Base-by-base conservation (phyloP, 2,888 invertebrate species). In the Patella depressa region DNA sequence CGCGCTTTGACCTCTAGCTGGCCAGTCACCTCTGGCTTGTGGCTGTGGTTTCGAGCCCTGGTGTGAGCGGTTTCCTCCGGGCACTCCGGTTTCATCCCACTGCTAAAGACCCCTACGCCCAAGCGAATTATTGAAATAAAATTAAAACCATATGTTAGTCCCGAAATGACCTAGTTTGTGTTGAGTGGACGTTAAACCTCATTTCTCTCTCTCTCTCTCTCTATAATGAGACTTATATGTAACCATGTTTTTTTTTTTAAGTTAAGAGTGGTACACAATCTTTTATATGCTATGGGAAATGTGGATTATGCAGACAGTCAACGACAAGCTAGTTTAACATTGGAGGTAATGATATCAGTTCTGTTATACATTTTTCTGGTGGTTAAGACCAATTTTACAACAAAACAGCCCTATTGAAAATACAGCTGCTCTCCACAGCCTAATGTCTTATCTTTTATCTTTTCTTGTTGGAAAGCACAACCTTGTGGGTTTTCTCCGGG, bases 241-340 rank as follows among this genome's bases (percentile, higher is more conserved):
- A 34, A 59, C 59, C 29, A 45, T 74, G 15, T 74, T 72, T 2
- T 71, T 75, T 29, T 79, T 34, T 81, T 81, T 15, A 82, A 91
- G 90, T 73, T 88, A 69, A 82, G 89, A 76, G 90, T 91, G 19
- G 88, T 89, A 15, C 90, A 90, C 79, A 86, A 91, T 77, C 84
- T 92, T 72, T 83, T 91, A 85, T 90, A 84, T 83, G 89, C 90
- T 5, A 91, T 91, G 90, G 91, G 91, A 2, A 92, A 92, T 79
- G 85, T 86, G 81, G 90, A 91, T 72, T 88, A 91, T 84, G 90
- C 91, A 15, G 91, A 92, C 85, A 91, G 91, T 81, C 91, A 91
- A 80, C 82, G 91, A 71, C 91, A 92, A 81, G 89, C 91, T 71
- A 89, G 90, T 78, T 87, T 91, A 71, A 88, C 91, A 34, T 82